Percentiles rank a stretch among this genome's conserved stretches.
Evolutionary conservation across 2,797 vertebrate genomes (phyloP).

Genomic region (Nyctibius grandis): DNA sequence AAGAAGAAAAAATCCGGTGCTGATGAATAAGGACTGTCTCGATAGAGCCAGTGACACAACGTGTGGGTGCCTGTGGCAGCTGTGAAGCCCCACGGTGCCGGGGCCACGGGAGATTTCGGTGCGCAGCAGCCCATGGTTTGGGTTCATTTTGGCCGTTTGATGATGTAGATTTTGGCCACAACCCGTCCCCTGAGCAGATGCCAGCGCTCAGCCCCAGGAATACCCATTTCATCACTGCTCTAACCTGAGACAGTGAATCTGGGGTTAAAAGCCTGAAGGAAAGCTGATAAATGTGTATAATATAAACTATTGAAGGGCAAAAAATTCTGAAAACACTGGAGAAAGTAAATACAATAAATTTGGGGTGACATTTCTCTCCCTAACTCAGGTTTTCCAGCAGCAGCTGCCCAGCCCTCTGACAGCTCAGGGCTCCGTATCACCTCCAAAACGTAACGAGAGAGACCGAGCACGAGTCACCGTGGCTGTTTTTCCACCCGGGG

Average conservation of each 20-base stretch:
- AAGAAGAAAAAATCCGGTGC: not conserved
- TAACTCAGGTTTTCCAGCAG: slow-evolving; percentile 20
- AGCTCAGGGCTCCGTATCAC: not conserved
- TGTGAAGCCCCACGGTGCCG: not conserved
- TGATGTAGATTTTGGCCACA: not conserved
- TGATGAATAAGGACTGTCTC: not conserved
- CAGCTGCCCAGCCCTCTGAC: not conserved
- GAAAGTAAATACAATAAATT: slow-evolving; percentile 65
- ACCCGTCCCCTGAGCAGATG: not conserved
- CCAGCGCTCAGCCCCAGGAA: not conserved
- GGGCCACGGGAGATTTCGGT: not conserved
- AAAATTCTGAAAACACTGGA: slow-evolving; percentile 49
- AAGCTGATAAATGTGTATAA: slow-evolving; percentile 59
- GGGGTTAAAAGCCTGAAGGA: slow-evolving; percentile 49
- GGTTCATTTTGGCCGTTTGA: not conserved
- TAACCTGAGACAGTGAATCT: slow-evolving; percentile 35
- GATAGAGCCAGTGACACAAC: not conserved
- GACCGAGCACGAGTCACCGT: not conserved
- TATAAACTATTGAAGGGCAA: slow-evolving; percentile 44
- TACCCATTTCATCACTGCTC: not conserved
- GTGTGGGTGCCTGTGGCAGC: not conserved
- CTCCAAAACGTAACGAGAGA: not conserved
- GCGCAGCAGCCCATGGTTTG: not conserved
- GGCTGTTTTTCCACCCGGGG: not conserved
- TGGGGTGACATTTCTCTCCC: slow-evolving; percentile 34